Evolutionary conservation across 2,113 vertebrate species (phyloP).

Genomic region (Aptenodytes forsteri): DNA sequence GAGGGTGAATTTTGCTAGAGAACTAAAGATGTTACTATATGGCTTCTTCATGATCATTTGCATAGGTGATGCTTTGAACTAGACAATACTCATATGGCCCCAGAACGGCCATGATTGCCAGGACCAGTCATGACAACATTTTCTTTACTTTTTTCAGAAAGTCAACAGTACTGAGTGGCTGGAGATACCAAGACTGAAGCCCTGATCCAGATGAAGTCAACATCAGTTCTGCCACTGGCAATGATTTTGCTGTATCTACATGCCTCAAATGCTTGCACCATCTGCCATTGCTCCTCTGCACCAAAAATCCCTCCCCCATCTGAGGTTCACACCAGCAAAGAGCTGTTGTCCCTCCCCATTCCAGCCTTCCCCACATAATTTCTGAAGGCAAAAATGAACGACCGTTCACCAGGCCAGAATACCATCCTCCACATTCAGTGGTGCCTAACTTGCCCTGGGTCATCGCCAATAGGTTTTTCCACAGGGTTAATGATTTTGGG

Average conservation of each 20-base stretch:
- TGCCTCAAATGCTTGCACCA: neutral
- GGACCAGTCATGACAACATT: neutral
- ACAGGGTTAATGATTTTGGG: conserved; percentile 9
- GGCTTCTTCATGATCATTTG: neutral
- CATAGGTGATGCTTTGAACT: neutral
- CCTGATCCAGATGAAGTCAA: neutral
- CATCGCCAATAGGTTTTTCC: neutral
- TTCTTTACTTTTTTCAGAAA: neutral
- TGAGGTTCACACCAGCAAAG: neutral
- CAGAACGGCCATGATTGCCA: neutral
- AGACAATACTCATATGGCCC: neutral
- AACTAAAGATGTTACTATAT: neutral
- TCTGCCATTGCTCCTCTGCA: neutral
- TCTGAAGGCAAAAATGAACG: neutral
- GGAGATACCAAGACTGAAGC: neutral
- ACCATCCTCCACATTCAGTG: neutral
- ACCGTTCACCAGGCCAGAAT: neutral
- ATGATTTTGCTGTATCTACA: neutral
- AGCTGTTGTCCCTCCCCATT: neutral
- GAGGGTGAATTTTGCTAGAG: neutral
- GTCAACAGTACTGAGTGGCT: neutral
- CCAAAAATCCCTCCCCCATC: neutral
- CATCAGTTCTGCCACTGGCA: neutral
- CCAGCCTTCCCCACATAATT: neutral
- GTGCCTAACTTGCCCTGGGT: neutral